Conservation (phyloP, 2,888 invertebrate genomes). For the Scotopteryx bipunctaria region DNA sequence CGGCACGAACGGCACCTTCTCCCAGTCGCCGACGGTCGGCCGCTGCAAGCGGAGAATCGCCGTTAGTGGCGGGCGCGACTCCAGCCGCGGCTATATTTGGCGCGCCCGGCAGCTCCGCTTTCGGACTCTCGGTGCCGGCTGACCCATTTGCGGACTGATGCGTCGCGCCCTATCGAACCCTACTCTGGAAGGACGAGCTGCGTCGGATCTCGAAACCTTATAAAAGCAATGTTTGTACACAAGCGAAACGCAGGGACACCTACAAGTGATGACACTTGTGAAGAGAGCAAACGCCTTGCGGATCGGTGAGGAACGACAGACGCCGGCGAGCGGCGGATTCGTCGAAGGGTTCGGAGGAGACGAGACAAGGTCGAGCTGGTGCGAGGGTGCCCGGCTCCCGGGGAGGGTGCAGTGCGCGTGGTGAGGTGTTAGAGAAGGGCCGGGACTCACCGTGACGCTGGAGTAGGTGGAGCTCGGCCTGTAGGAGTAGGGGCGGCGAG, state of each 20-base stretch:
- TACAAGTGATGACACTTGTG: conserved; percentile 49
- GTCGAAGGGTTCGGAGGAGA: conserved; percentile 48
- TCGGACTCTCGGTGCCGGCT: conserved; percentile 66
- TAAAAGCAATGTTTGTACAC: conserved; percentile 67
- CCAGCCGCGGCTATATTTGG: conserved; percentile 84
- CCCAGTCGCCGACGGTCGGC: conserved; percentile 91
- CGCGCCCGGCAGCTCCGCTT: conserved; percentile 78
- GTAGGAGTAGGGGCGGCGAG: conserved; percentile 92
- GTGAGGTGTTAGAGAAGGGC: conserved; percentile 56
- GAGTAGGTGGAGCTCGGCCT: conserved; percentile 88
- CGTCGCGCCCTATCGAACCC: conserved; percentile 43
- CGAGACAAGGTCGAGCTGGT: conserved; percentile 70
- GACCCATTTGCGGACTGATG: conserved; percentile 72
- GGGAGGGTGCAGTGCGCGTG: conserved; percentile 69
- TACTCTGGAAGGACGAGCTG: conserved; percentile 34
- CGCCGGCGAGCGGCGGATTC: conserved; percentile 26
- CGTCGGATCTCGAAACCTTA: conserved; percentile 47
- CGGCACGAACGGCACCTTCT: conserved; percentile 94
- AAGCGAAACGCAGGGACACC: conserved; percentile 55
- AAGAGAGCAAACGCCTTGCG: conserved; percentile 45
- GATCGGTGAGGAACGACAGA: conserved; percentile 41
- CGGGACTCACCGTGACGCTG: conserved; percentile 88
- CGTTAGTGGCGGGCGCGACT: conserved; percentile 77
- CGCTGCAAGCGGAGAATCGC: conserved; percentile 87
- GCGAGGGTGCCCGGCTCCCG: conserved; percentile 79